Conservation (phyloP, 2,113 vertebrate genomes). For the Pyrgilauda ruficollis region DNA sequence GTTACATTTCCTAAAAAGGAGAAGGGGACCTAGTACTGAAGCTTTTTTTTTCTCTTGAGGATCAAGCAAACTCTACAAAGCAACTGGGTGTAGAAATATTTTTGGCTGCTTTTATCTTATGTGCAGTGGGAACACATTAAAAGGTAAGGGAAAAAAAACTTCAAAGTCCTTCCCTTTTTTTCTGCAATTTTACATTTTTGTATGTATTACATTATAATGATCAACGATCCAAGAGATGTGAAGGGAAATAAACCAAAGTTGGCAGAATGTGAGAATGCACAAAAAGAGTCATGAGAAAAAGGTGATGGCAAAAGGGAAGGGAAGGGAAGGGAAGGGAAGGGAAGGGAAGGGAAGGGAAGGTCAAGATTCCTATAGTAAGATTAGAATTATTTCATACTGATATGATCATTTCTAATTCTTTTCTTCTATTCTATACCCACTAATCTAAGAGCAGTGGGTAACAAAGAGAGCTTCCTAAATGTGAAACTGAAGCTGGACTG, state of each 20-base stretch:
- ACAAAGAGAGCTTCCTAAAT: background rate
- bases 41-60: background rate
- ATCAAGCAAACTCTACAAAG: background rate
- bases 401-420: rapidly evolving
- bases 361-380: background rate
- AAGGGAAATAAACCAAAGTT: background rate
- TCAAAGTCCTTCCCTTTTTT: background rate
- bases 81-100: background rate
- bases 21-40: background rate
- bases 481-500: background rate
- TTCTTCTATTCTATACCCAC: background rate
- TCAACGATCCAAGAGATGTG: background rate
- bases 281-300: background rate
- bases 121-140: background rate
- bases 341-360: too few species aligned
- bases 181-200: background rate
- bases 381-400: background rate
- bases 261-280: background rate
- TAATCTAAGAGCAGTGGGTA: background rate
- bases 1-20: background rate
- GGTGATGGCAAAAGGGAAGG: background rate
- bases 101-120: slow-evolving; percentile 26
- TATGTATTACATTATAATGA: background rate
- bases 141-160: background rate
- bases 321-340: too few species aligned